These are phyloP conservation scores for Petrophora chlorosata DNA, from an alignment of 2,888 invertebrate genomes.

Conservation along the genomic window DNA sequence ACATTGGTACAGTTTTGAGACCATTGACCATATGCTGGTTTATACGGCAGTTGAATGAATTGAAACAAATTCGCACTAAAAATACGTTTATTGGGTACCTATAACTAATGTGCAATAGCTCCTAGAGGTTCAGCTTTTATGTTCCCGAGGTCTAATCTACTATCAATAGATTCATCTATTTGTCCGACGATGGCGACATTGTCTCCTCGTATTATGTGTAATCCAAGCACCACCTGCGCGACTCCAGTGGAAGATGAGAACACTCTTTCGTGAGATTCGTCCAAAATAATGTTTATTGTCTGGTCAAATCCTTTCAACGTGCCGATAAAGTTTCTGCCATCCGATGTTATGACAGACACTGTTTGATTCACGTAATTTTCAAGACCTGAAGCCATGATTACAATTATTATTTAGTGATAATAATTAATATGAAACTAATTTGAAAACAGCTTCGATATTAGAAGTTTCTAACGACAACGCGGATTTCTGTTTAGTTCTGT, in stretches of 20 bases:
- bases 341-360: slow-evolving; percentile 97
- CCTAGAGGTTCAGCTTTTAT: slow-evolving; percentile 93
- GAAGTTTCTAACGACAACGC: no score
- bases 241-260: slow-evolving; percentile 96
- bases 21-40: no score
- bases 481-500: no score
- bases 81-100: slow-evolving; percentile 56
- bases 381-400: slow-evolving; percentile 90
- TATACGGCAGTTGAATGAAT: not conserved
- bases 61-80: slow-evolving; percentile 7
- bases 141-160: slow-evolving; percentile 89
- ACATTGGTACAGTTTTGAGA: no score
- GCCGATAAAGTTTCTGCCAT: slow-evolving; percentile 98
- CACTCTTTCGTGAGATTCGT: slow-evolving; percentile 99
- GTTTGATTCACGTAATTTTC: slow-evolving; percentile 95
- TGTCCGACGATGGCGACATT: slow-evolving; percentile 96
- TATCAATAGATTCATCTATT: slow-evolving; percentile 92
- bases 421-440: not conserved
- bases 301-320: slow-evolving; percentile 99
- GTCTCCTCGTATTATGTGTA: slow-evolving; percentile 99
- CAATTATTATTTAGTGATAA: not conserved
- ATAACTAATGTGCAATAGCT: slow-evolving; percentile 88
- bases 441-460: not conserved
- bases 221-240: slow-evolving; percentile 93
- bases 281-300: slow-evolving; percentile 98